Evolutionary conservation across 2,113 vertebrate species (phyloP).

Genomic region (Cyanistes caeruleus): DNA sequence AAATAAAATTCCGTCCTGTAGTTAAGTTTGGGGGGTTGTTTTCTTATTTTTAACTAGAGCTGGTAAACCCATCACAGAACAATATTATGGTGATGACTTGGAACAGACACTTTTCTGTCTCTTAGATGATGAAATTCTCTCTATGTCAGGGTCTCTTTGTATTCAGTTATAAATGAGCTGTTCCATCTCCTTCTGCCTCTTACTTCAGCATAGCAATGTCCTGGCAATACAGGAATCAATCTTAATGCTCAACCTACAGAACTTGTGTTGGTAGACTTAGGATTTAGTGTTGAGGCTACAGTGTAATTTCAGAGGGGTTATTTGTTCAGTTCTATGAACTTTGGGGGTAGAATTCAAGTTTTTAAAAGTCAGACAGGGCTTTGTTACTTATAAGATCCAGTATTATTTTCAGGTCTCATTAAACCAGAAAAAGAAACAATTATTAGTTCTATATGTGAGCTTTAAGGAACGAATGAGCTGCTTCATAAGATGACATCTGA

Average conservation of each 20-base stretch:
- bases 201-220: background rate
- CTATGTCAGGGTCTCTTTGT: accelerated
- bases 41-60: background rate
- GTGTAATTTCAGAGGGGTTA: background rate
- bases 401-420: background rate
- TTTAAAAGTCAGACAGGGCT: background rate
- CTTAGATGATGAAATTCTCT: background rate
- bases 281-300: background rate
- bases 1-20: background rate
- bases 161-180: background rate
- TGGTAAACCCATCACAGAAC: background rate
- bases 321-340: background rate
- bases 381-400: background rate
- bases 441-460: background rate
- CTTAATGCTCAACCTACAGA: background rate
- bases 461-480: background rate
- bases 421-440: background rate
- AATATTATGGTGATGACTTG: background rate
- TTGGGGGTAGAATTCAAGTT: background rate
- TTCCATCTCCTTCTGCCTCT: background rate
- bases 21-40: background rate
- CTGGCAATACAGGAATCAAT: background rate
- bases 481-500: background rate
- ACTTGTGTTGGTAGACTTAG: background rate
- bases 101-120: background rate